phyloP scores from a whole-genome alignment of 2,888 invertebrate species.

The Pachymerium ferrugineum region DNA sequence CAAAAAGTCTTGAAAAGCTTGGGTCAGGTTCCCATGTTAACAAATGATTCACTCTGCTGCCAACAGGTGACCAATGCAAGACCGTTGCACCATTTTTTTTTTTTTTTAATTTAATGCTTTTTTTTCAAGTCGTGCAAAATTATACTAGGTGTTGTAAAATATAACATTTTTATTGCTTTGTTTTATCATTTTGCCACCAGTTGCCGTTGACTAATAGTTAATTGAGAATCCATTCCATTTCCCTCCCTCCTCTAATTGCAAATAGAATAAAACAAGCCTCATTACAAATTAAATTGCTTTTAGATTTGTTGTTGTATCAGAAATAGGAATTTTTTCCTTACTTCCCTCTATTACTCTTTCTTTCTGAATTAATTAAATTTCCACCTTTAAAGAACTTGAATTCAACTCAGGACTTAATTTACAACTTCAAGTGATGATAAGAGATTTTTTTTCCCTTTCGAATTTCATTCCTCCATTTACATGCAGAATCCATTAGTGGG shows the following conservation, averaged over 20 bases:
- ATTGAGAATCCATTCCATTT: background rate
- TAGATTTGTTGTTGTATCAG: too few species aligned
- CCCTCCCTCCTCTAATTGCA: background rate
- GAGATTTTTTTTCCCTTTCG: background rate
- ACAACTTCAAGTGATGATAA: constrained; percentile 11
- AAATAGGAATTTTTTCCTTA: background rate
- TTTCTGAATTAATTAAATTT: background rate
- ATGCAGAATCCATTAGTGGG: constrained; percentile 4
- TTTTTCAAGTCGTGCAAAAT: background rate
- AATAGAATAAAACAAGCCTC: background rate
- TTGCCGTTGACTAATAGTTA: background rate
- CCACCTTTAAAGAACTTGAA: background rate
- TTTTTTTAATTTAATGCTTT: background rate
- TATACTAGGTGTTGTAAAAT: background rate
- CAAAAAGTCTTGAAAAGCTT: constrained; percentile 16
- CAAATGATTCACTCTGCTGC: constrained; percentile 4
- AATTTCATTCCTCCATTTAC: background rate
- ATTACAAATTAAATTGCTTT: background rate
- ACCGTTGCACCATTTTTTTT: constrained; percentile 12
- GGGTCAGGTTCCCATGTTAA: constrained; percentile 11
- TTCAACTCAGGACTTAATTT: background rate
- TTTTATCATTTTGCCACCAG: background rate
- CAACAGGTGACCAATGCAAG: constrained; percentile 5
- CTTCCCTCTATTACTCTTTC: background rate
- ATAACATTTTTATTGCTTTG: background rate